These are phyloP conservation scores for mouse (Mus musculus) DNA, from an alignment of 2,113 vertebrate species.

Conservation along the genomic window DNA sequence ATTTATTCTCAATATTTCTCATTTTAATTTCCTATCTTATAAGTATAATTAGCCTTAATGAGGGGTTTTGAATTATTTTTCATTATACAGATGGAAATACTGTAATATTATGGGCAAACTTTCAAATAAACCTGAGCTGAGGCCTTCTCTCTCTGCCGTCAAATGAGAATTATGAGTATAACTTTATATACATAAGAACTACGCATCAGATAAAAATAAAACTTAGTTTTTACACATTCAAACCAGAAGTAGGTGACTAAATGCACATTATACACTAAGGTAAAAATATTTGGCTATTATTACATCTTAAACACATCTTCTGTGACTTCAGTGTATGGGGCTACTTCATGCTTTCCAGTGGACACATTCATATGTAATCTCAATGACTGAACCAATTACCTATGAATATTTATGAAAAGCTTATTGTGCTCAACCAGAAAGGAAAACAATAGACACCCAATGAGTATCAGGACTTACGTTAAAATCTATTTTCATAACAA, in stretches of 20 bases:
- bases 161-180: not conserved
- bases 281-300: not conserved
- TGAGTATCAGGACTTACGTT: not conserved
- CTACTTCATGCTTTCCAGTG: not conserved
- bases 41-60: constrained; percentile 66
- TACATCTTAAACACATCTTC: not conserved
- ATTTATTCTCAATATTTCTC: constrained; percentile 61
- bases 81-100: constrained; percentile 35
- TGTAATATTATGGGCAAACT: constrained; percentile 30
- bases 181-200: not conserved
- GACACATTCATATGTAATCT: not conserved
- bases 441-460: not conserved
- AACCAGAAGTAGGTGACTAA: constrained; percentile 34
- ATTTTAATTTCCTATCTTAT: constrained; percentile 66
- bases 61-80: constrained; percentile 53
- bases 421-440: constrained; percentile 1
- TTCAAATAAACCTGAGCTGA: constrained; percentile 15
- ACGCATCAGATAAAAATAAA: not conserved
- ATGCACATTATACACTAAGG: not conserved
- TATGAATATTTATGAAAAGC: not conserved
- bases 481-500: not conserved
- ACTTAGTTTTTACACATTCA: not conserved
- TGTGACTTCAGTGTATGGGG: not conserved
- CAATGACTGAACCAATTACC: constrained; percentile 18
- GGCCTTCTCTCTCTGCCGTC: not conserved